Conservation (phyloP, 2,113 vertebrate genomes). For the Chrysochloris asiatica region DNA sequence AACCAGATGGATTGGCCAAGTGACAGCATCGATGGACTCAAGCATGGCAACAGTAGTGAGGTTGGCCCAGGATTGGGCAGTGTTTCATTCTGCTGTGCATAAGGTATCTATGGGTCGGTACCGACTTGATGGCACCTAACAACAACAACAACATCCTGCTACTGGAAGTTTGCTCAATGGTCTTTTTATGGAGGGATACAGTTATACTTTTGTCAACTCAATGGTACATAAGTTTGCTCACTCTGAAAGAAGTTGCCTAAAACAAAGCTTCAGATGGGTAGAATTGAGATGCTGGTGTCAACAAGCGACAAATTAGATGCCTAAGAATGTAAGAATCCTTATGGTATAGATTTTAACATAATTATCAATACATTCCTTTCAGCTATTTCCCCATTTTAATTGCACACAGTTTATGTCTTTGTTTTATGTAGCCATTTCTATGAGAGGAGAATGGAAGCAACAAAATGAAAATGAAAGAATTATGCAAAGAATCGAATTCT, state of each 20-base stretch:
- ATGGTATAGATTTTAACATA: conserved; percentile 85
- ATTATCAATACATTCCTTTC: conserved; percentile 86
- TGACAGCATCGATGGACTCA: too few species aligned
- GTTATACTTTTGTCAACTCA: conserved; percentile 8
- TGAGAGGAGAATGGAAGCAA: conserved; percentile 81
- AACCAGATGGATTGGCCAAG: too few species aligned
- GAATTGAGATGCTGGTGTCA: conserved; percentile 73
- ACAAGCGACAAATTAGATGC: conserved; percentile 79
- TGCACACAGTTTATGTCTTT: conserved; percentile 83
- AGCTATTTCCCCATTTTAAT: conserved; percentile 86
- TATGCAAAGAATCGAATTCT: conserved; percentile 83
- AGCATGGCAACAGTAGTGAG: too few species aligned
- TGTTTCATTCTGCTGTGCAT: too few species aligned
- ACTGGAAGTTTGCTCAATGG: not conserved
- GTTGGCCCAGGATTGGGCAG: too few species aligned
- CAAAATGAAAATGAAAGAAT: conserved; percentile 87
- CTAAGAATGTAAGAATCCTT: conserved; percentile 76
- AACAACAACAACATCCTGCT: too few species aligned
- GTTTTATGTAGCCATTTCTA: conserved; percentile 84
- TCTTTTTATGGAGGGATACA: conserved; percentile 27
- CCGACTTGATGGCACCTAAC: too few species aligned
- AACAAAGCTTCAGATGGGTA: conserved; percentile 73
- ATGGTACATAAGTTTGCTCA: conserved; percentile 29
- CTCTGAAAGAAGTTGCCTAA: conserved; percentile 62
- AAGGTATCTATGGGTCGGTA: too few species aligned